These are phyloP conservation scores for Lutraria rhynchaena DNA, from an alignment of 1,140 invertebrate genomes.

Conservation along the genomic window DNA sequence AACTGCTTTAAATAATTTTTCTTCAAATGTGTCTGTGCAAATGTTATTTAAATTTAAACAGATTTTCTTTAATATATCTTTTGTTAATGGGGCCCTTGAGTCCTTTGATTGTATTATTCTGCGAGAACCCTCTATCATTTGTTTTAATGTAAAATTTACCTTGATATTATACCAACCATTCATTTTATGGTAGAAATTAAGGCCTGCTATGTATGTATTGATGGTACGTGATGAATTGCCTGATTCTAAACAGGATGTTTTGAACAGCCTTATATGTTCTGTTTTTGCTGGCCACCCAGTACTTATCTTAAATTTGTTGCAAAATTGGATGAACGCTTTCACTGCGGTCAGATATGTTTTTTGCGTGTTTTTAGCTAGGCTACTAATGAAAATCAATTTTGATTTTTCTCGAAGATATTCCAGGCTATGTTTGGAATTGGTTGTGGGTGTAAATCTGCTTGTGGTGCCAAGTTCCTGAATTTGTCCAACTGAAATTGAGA, in stretches of 20 bases:
- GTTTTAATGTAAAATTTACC: background rate
- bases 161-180: background rate
- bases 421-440: too few relatives aligned
- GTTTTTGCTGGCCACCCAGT: background rate
- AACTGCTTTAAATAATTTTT: constrained; percentile 12
- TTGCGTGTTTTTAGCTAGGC: constrained; percentile 17
- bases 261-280: constrained; percentile 26
- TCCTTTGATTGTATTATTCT: background rate
- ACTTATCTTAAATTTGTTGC: background rate
- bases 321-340: constrained; percentile 12
- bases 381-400: background rate
- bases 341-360: constrained; percentile 19
- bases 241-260: constrained; percentile 27
- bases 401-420: too few relatives aligned
- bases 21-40: constrained; percentile 4
- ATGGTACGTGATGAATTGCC: background rate
- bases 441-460: too few relatives aligned
- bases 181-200: background rate
- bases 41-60: background rate
- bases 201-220: background rate
- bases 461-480: too few relatives aligned
- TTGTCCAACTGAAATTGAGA: too few relatives aligned
- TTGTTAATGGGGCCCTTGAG: background rate
- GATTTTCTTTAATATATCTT: background rate
- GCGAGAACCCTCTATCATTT: constrained; percentile 39